Conservation (phyloP, 2,113 vertebrate genomes). For the Mola mola region DNA sequence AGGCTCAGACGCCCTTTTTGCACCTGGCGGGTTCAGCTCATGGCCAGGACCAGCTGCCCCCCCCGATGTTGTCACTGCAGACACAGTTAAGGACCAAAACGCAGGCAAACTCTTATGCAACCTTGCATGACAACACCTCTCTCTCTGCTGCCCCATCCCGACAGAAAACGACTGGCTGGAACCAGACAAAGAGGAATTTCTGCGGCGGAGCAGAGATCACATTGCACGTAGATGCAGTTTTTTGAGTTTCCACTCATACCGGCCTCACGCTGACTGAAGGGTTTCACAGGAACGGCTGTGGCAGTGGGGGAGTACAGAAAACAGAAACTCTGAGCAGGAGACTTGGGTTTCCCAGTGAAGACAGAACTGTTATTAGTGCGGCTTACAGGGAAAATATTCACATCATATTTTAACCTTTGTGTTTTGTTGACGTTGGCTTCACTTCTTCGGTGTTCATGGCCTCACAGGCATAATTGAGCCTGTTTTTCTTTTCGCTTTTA, state of each 20-base stretch:
- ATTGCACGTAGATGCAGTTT: conserved; percentile 46
- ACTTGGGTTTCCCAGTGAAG: conserved; percentile 1
- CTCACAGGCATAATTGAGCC: no score
- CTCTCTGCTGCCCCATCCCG: background rate
- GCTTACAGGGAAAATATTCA: background rate
- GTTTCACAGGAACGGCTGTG: conserved; percentile 24
- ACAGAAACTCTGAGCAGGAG: conserved; percentile 20
- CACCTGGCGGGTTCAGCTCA: background rate
- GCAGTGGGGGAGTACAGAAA: conserved; percentile 34
- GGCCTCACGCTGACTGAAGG: conserved; percentile 24
- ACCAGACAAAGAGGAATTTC: conserved; percentile 51
- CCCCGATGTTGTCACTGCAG: conserved; percentile 16
- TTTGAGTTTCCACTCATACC: conserved; percentile 27
- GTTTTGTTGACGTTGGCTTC: background rate
- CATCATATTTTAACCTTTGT: background rate
- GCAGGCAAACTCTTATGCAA: conserved; percentile 38
- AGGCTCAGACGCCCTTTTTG: background rate
- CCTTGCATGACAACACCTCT: conserved; percentile 28
- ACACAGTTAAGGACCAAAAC: conserved; percentile 11
- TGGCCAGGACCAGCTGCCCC: background rate
- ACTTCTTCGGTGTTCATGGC: no score
- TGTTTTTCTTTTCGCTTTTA: fast-evolving
- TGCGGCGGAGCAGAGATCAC: conserved; percentile 38
- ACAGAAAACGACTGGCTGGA: conserved; percentile 24
- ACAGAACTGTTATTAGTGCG: background rate